phyloP scores from a whole-genome alignment of 2,888 invertebrate species.

The Drosophila eohydei region DNA sequence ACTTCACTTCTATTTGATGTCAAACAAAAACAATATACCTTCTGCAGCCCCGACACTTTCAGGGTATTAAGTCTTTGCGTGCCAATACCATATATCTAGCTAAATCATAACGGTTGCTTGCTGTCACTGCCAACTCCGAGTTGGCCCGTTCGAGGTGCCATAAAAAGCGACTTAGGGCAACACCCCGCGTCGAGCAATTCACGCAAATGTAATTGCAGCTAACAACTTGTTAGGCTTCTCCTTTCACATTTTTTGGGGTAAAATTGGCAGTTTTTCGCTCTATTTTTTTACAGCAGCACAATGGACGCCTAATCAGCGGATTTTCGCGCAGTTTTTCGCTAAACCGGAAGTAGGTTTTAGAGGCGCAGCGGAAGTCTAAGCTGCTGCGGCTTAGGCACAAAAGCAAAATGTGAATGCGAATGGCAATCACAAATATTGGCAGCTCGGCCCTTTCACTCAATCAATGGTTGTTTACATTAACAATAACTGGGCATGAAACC shows the following conservation, averaged over 20 bases:
- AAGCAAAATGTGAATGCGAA: slow-evolving; percentile 15
- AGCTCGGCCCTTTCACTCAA: slow-evolving; percentile 31
- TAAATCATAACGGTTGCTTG: slow-evolving; percentile 74
- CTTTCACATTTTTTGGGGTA: slow-evolving; percentile 47
- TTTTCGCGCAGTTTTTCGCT: slow-evolving; percentile 65
- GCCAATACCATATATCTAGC: slow-evolving; percentile 43
- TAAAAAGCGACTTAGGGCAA: slow-evolving; percentile 72
- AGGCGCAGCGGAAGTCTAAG: slow-evolving; percentile 26
- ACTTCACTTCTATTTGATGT: background rate
- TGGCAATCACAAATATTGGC: slow-evolving; percentile 37
- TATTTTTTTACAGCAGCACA: slow-evolving; percentile 44
- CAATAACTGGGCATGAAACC: slow-evolving; percentile 84
- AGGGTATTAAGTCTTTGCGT: slow-evolving; percentile 51
- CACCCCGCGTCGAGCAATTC: slow-evolving; percentile 47
- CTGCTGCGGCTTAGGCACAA: slow-evolving; percentile 39
- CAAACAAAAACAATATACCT: background rate
- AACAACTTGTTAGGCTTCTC: slow-evolving; percentile 57
- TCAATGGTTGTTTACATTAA: slow-evolving; percentile 75
- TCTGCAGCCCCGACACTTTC: background rate
- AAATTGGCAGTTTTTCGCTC: slow-evolving; percentile 56
- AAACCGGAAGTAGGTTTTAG: slow-evolving; percentile 71
- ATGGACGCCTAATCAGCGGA: slow-evolving; percentile 57
- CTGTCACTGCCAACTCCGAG: slow-evolving; percentile 22
- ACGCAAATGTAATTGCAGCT: slow-evolving; percentile 70
- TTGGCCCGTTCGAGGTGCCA: slow-evolving; percentile 64